A percentile compares a stretch with the other conserved stretches of the same genome.
Conservation (phyloP, 2,888 invertebrate genomes). For the Caenorhabditis sp. region DNA sequence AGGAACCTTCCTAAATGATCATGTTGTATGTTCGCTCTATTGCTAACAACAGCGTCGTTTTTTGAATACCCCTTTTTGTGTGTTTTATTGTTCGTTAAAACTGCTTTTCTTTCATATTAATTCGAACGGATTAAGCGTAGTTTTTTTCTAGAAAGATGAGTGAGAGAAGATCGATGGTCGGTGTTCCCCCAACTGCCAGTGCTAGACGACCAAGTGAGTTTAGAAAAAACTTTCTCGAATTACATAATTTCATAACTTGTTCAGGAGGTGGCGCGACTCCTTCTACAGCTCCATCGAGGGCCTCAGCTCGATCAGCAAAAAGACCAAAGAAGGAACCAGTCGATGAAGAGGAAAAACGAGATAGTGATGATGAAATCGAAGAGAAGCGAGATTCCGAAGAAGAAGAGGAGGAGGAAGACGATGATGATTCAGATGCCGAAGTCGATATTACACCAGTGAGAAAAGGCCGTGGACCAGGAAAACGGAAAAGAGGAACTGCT, state of each 20-base stretch:
- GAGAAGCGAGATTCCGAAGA: background rate
- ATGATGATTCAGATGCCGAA: conserved; percentile 8
- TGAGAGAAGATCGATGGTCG: background rate
- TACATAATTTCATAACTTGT: background rate
- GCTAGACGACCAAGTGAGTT: background rate
- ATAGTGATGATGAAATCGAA: background rate
- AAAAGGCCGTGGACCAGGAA: conserved; percentile 1
- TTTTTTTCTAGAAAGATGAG: background rate
- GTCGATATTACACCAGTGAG: background rate
- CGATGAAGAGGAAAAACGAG: background rate
- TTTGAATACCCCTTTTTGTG: background rate
- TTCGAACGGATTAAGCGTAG: too few species aligned
- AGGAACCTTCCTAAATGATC: too few species aligned
- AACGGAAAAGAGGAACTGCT: conserved; percentile 9
- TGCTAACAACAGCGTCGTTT: background rate
- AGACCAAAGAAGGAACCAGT: background rate
- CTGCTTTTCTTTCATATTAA: background rate
- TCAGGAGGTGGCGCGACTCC: conserved; percentile 1
- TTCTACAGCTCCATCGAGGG: background rate
- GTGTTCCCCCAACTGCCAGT: background rate
- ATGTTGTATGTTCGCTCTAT: background rate
- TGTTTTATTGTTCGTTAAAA: background rate
- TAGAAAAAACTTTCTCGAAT: background rate
- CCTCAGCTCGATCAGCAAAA: conserved; percentile 2
- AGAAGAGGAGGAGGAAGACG: background rate